Evolutionary conservation across 2,113 vertebrate species (phyloP).

Genomic region (Pterophyllum scalare): DNA sequence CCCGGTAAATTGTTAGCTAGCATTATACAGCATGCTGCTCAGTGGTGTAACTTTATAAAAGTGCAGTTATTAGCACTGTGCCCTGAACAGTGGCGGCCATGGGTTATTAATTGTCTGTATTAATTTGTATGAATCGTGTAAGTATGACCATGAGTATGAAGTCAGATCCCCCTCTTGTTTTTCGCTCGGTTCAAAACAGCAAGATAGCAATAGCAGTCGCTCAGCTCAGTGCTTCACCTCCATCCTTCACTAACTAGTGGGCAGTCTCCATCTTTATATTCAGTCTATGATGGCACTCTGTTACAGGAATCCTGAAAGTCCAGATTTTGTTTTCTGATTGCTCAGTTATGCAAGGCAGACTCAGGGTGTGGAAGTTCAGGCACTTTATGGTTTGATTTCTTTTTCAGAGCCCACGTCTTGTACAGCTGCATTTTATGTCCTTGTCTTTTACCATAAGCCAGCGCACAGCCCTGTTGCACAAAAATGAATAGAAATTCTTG

Average conservation of each 20-base stretch:
- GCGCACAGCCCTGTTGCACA: background rate
- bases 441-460: background rate
- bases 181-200: background rate
- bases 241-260: background rate
- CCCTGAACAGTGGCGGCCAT: background rate
- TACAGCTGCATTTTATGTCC: background rate
- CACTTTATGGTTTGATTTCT: background rate
- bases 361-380: background rate
- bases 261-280: no score
- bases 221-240: background rate
- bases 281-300: background rate
- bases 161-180: background rate
- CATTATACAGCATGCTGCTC: background rate
- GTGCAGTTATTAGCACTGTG: background rate
- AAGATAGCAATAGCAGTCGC: background rate
- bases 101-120: background rate
- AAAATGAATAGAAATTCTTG: background rate
- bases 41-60: background rate
- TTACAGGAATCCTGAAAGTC: background rate
- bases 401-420: background rate
- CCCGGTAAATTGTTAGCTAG: background rate
- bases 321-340: background rate
- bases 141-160: no score
- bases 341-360: background rate
- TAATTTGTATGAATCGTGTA: background rate